phyloP scores from a whole-genome alignment of 1,140 invertebrate genomes.

The Hylaeus anthracinus region DNA sequence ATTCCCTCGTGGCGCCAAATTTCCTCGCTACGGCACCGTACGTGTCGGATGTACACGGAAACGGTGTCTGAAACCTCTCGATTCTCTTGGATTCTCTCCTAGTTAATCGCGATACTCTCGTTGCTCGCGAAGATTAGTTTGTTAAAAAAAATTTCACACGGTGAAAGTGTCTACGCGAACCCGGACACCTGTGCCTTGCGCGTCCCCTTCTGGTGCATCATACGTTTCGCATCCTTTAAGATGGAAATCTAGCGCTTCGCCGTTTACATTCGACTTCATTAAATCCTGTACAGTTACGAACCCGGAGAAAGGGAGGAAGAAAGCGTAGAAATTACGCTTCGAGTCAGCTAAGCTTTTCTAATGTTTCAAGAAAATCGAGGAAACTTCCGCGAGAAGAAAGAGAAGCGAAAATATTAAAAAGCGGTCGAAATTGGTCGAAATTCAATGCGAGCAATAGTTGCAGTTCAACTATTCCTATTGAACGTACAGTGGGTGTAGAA shows the following conservation, averaged over 20 bases:
- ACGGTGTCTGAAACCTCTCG: not conserved
- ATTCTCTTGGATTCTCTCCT: not conserved
- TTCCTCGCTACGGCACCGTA: not conserved
- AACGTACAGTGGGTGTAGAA: no score
- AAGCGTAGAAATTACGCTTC: constrained; percentile 45
- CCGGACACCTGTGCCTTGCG: not conserved
- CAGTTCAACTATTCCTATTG: no score
- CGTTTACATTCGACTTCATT: constrained; percentile 9
- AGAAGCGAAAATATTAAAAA: not conserved
- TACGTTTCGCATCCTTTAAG: not conserved
- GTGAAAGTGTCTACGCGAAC: constrained; percentile 17
- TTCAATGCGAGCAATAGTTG: no score
- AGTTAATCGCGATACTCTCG: no score
- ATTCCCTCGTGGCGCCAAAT: not conserved
- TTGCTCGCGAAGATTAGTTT: constrained; percentile 7
- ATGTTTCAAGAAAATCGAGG: not conserved
- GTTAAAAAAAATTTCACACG: constrained; percentile 11
- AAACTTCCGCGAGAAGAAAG: not conserved
- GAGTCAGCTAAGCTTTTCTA: not conserved
- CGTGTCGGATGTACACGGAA: not conserved
- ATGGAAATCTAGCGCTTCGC: not conserved
- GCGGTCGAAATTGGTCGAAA: no score
- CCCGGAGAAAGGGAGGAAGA: constrained; percentile 48
- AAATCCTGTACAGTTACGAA: constrained; percentile 7
- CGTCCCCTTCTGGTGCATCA: not conserved